These are phyloP conservation scores for Melanotaenia parkinsoni DNA, from an alignment of 2,797 vertebrate species.

Conservation along the genomic window DNA sequence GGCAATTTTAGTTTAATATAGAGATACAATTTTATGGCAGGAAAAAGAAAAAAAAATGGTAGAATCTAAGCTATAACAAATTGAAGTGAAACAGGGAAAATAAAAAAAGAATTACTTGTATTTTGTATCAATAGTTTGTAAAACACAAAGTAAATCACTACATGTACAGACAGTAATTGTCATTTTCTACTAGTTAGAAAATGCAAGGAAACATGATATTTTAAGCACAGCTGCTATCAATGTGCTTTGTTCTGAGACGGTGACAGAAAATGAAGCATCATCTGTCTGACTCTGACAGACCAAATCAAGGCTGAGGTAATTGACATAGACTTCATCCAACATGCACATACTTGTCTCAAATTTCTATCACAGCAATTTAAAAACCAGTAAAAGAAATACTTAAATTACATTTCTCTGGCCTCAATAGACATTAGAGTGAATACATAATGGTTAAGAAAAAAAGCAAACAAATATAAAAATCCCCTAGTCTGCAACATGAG, in stretches of 20 bases:
- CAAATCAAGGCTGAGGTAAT: constrained; percentile 34
- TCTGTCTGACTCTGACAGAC: constrained; percentile 37
- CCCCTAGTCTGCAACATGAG: constrained; percentile 33
- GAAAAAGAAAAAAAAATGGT: too few relatives aligned
- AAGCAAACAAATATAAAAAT: constrained; percentile 18
- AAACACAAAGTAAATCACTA: not conserved
- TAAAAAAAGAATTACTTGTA: not conserved
- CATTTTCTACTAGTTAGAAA: not conserved
- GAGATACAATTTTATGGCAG: too few relatives aligned
- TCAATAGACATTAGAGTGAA: constrained; percentile 10
- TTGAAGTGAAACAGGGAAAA: not conserved
- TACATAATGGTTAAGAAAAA: constrained; percentile 3
- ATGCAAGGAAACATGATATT: not conserved
- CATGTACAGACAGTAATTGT: too few relatives aligned
- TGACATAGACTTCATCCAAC: constrained; percentile 33
- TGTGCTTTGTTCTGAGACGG: not conserved
- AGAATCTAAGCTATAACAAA: not conserved
- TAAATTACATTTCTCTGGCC: constrained; percentile 4
- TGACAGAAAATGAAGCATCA: constrained; percentile 27
- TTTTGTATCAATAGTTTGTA: not conserved
- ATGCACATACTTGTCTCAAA: not conserved
- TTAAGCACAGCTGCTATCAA: not conserved
- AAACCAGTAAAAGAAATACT: not conserved
- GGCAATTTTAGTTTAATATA: too few relatives aligned
- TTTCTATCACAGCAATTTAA: constrained; percentile 9